A percentile compares a stretch with the other conserved stretches of the same genome.
These are phyloP conservation scores for Crypturellus undulatus DNA, from an alignment of 2,113 vertebrate species.

Conservation along the genomic window DNA sequence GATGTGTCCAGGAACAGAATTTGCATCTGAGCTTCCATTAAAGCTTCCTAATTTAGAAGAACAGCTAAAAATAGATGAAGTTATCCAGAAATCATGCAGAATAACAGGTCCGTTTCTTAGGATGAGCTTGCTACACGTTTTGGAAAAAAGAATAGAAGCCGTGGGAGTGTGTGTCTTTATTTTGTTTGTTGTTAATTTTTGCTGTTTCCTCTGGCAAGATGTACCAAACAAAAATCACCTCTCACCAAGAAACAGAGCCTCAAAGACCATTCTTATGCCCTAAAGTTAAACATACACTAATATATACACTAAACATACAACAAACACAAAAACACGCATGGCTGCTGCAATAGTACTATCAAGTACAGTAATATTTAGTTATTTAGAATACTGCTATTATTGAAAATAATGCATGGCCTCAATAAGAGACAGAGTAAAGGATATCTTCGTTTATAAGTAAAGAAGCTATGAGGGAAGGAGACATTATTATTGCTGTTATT, in stretches of 20 bases:
- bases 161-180: too few species aligned
- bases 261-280: neutral
- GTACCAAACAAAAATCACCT: neutral
- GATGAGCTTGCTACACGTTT: neutral
- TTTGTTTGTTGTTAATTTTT: neutral
- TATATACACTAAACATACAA: too few species aligned
- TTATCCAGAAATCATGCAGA: neutral
- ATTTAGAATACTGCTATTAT: neutral
- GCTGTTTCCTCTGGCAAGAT: neutral
- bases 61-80: neutral
- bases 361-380: neutral
- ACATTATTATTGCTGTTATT: neutral
- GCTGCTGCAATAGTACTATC: neutral
- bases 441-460: neutral
- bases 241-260: neutral
- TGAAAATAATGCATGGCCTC: neutral
- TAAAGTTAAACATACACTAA: neutral
- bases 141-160: neutral
- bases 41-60: neutral
- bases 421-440: neutral
- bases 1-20: neutral
- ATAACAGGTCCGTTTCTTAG: slow-evolving; percentile 10
- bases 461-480: neutral
- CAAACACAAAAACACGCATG: neutral
- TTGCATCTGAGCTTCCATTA: neutral